Evolutionary conservation across 2,797 vertebrate species (phyloP).

Genomic region (Halcyon smyrnensis): DNA sequence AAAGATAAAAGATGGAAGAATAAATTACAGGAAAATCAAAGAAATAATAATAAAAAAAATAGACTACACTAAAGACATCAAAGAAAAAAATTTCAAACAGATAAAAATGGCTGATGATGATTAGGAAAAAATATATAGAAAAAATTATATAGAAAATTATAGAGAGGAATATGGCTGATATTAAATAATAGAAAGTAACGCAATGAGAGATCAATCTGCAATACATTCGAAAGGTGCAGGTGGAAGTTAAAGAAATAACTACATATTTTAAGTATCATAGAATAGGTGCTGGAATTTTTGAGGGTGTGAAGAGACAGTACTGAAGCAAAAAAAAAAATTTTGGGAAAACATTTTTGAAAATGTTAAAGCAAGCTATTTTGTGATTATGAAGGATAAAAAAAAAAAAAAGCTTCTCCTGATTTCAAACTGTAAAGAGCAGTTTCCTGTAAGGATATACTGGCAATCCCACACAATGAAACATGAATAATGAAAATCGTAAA

Average conservation of each 20-base stretch:
- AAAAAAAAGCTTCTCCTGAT: background rate
- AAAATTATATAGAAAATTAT: background rate
- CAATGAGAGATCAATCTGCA: conserved; percentile 29
- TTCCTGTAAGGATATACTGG: background rate
- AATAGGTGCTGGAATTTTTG: background rate
- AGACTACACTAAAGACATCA: conserved; percentile 58
- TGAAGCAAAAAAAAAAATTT: background rate
- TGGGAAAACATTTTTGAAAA: background rate
- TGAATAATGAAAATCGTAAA: background rate
- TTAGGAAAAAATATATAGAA: background rate
- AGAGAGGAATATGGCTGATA: conserved; percentile 21
- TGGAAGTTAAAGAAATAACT: background rate
- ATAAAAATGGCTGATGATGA: conserved; percentile 58
- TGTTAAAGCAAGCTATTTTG: background rate
- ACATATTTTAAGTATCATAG: conserved; percentile 25
- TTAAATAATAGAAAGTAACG: conserved; percentile 38
- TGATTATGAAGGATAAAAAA: background rate
- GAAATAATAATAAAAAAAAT: conserved; percentile 10
- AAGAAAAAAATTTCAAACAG: conserved; percentile 70
- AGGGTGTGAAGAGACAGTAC: background rate
- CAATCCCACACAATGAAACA: background rate
- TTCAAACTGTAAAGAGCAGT: background rate
- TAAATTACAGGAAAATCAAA: conserved; percentile 34
- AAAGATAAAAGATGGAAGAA: conserved; percentile 71
- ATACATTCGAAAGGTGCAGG: background rate